phyloP scores from a whole-genome alignment of 2,797 vertebrate genomes.

The Rhodeus uyekii region DNA sequence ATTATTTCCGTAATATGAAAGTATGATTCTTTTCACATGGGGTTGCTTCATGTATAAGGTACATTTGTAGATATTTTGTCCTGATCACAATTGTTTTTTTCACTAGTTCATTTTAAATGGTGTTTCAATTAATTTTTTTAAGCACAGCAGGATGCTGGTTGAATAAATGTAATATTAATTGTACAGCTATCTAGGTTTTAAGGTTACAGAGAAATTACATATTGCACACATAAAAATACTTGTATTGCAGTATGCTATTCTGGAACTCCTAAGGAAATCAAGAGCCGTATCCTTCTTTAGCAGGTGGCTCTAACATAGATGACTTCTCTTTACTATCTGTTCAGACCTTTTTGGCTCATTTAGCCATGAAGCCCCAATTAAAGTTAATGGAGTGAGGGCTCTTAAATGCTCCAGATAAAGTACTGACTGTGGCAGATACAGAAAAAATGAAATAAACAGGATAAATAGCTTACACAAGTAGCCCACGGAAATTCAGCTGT shows the following conservation, averaged over 20 bases:
- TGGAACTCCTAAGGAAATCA: background rate
- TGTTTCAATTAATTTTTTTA: no score
- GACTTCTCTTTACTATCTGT: conserved; percentile 40
- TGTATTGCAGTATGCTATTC: background rate
- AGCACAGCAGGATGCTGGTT: background rate
- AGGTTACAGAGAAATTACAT: background rate
- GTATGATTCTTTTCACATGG: background rate
- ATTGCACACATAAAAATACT: background rate
- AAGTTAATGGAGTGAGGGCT: conserved; percentile 51
- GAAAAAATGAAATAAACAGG: no score
- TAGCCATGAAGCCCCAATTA: conserved; percentile 49
- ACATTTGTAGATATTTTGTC: background rate
- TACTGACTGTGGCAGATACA: conserved; percentile 9
- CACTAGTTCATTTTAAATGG: background rate
- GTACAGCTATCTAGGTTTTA: background rate
- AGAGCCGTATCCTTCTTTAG: background rate
- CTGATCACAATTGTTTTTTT: background rate
- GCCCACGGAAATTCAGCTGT: background rate
- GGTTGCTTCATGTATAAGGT: background rate
- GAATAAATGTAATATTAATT: no score
- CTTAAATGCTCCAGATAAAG: conserved; percentile 33
- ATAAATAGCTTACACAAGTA: background rate
- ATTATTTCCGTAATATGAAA: background rate
- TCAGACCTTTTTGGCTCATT: conserved; percentile 43
- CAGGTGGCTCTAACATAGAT: conserved; percentile 36